phyloP scores from a whole-genome alignment of 2,797 vertebrate species.

The Moxostoma hubbsi region DNA sequence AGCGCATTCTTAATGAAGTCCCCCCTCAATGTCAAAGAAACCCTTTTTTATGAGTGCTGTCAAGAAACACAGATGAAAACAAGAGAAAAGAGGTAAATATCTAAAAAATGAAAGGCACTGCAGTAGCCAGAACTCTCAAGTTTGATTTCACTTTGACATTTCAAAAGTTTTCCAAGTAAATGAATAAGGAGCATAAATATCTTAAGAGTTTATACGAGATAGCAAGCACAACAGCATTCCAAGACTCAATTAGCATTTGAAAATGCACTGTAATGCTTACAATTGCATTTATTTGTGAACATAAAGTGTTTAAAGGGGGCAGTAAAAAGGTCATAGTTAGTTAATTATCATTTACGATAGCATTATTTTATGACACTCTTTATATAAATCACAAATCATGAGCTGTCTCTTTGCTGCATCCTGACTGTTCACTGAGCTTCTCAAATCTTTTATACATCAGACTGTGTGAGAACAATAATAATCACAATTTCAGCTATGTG shows the following conservation, averaged over 20 bases:
- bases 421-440: too few species aligned
- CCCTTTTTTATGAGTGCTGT: conserved; percentile 1
- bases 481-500: too few species aligned
- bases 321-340: too few species aligned
- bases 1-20: not conserved
- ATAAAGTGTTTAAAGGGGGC: not conserved
- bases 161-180: conserved; percentile 1
- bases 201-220: not conserved
- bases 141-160: conserved; percentile 1
- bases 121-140: not conserved
- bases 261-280: conserved; percentile 10
- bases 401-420: too few species aligned
- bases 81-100: conserved; percentile 14
- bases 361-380: too few species aligned
- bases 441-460: too few species aligned
- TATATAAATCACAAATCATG: too few species aligned
- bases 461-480: too few species aligned
- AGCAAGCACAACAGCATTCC: not conserved
- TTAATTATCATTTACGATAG: too few species aligned
- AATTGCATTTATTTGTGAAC: not conserved
- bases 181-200: conserved; percentile 1
- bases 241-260: not conserved
- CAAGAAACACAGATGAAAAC: conserved; percentile 18
- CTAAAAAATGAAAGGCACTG: conserved; percentile 7
- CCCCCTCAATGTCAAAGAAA: not conserved